Conservation (phyloP, 2,797 vertebrate species). For the Philypnodon macrostomus region DNA sequence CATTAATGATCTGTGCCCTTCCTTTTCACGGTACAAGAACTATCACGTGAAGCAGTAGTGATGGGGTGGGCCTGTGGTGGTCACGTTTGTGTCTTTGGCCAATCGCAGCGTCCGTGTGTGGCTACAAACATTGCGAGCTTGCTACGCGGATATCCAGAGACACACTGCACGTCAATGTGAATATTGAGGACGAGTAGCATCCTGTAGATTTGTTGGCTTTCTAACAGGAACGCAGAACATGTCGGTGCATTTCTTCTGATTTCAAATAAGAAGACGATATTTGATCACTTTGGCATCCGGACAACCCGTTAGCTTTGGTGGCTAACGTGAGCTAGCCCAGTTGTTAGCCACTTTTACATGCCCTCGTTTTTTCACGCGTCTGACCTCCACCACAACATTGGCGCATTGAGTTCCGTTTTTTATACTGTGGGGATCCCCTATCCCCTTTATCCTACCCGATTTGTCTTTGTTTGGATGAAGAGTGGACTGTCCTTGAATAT, state of each 20-base stretch:
- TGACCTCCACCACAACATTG: slow-evolving; percentile 68
- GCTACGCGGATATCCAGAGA: slow-evolving; percentile 7
- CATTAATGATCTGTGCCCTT: slow-evolving; percentile 12
- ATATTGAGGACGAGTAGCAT: no score
- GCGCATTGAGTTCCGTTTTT: slow-evolving; percentile 7
- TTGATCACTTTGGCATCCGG: slow-evolving; percentile 18
- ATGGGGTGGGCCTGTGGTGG: slow-evolving; percentile 42
- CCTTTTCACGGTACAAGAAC: slow-evolving; percentile 28
- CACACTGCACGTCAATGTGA: no score
- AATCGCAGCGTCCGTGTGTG: slow-evolving; percentile 67
- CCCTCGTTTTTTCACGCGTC: slow-evolving; percentile 28
- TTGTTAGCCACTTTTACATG: no score
- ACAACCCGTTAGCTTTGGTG: slow-evolving; percentile 9
- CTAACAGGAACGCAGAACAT: no score
- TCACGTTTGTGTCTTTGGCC: slow-evolving; percentile 30
- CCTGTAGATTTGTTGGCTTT: no score
- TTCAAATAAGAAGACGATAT: slow-evolving; percentile 6
- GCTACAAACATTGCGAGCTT: slow-evolving; percentile 64
- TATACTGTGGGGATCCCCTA: slow-evolving; percentile 18
- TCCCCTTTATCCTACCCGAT: not conserved
- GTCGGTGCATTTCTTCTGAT: not conserved
- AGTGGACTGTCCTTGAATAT: slow-evolving; percentile 80
- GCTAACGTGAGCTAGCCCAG: not conserved
- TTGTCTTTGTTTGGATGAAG: slow-evolving; percentile 43
- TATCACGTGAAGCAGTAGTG: slow-evolving; percentile 74